A percentile compares a stretch with the other conserved stretches of the same genome.
Conservation (phyloP, 2,113 vertebrate genomes). For the Mirounga angustirostris region DNA sequence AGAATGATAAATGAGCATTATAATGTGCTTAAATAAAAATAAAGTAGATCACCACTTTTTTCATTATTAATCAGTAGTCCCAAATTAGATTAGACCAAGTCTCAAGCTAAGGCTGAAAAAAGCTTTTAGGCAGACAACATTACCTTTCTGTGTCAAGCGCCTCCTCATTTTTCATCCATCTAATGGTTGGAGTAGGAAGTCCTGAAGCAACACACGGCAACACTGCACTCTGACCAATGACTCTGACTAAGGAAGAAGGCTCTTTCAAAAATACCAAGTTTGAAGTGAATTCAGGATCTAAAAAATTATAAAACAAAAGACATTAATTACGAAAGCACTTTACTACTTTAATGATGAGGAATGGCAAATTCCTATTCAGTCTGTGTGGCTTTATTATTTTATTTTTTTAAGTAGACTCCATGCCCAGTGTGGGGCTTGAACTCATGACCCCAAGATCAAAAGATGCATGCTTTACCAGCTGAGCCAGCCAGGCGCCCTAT, state of each 20-base stretch:
- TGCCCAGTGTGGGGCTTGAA: not conserved
- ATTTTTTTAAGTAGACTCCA: not conserved
- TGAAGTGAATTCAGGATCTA: constrained; percentile 89
- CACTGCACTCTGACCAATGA: constrained; percentile 88
- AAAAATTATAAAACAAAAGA: constrained; percentile 81
- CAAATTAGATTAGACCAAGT: constrained; percentile 42
- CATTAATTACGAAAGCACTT: constrained; percentile 58
- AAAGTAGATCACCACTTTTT: not conserved
- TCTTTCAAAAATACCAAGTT: constrained; percentile 89
- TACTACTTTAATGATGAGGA: not conserved
- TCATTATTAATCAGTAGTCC: constrained; percentile 17
- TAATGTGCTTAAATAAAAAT: constrained; percentile 53
- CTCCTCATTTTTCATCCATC: constrained; percentile 92
- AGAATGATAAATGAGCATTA: constrained; percentile 53
- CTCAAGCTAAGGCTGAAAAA: not conserved
- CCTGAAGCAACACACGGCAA: constrained; percentile 92
- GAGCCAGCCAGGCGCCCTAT: not conserved
- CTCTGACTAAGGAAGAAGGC: constrained; percentile 88
- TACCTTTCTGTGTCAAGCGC: constrained; percentile 91
- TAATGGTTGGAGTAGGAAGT: constrained; percentile 88
- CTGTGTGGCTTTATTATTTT: constrained; percentile 16
- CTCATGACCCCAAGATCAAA: not conserved
- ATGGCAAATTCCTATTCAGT: constrained; percentile 14
- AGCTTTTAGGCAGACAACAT: constrained; percentile 27
- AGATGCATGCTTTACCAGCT: not conserved